These are phyloP conservation scores for Ruditapes philippinarum DNA, from an alignment of 1,140 invertebrate genomes.

Conservation along the genomic window DNA sequence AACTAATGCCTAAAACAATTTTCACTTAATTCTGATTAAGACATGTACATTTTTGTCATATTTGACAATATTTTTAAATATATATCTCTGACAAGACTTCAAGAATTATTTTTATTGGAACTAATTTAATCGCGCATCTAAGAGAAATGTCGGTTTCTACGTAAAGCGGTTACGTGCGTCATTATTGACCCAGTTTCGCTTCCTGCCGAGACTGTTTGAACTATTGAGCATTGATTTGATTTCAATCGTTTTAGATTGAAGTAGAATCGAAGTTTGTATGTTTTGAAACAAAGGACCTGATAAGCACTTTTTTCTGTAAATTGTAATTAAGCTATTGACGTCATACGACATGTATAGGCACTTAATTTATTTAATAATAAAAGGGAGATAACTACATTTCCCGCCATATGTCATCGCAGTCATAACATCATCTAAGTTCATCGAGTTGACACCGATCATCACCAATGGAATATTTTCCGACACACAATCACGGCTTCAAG, in stretches of 20 bases:
- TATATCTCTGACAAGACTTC: no score
- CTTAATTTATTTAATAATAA: background rate
- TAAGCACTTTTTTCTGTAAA: background rate
- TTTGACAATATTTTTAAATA: no score
- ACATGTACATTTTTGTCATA: no score
- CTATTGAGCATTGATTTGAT: slow-evolving; percentile 43
- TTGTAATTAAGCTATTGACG: background rate
- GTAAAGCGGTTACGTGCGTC: slow-evolving; percentile 57
- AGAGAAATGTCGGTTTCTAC: slow-evolving; percentile 26
- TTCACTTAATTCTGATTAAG: no score
- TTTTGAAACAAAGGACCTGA: background rate
- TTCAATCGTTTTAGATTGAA: slow-evolving; percentile 20
- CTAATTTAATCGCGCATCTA: slow-evolving; percentile 27
- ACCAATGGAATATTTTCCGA: no score
- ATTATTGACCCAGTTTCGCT: slow-evolving; percentile 58
- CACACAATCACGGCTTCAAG: no score
- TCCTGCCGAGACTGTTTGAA: slow-evolving; percentile 57
- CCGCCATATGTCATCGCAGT: slow-evolving; percentile 65
- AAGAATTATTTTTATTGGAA: background rate
- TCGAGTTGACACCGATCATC: no score
- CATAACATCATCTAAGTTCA: no score
- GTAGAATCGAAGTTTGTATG: background rate
- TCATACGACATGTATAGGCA: background rate
- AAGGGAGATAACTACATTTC: slow-evolving; percentile 52
- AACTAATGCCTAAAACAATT: no score